Percentiles rank a stretch among this genome's conserved stretches.
These are phyloP conservation scores for Drosophila gaucha DNA, from an alignment of 2,888 invertebrate genomes.

Conservation along the genomic window DNA sequence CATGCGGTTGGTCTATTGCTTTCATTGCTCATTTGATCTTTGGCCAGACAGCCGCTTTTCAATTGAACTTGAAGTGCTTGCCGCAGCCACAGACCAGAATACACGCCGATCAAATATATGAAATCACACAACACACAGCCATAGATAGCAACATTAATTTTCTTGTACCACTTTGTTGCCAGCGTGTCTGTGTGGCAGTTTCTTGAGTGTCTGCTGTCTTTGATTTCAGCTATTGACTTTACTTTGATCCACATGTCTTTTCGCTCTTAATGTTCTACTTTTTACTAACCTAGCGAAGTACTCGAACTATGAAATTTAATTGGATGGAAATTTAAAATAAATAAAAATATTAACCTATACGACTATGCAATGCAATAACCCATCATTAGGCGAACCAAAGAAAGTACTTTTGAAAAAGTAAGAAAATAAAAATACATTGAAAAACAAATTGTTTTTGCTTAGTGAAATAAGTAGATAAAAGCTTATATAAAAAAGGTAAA, in stretches of 20 bases:
- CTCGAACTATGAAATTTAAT: neutral
- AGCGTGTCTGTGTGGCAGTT: constrained; percentile 34
- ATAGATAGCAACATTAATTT: constrained; percentile 14
- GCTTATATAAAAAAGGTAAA: no score
- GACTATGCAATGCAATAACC: neutral
- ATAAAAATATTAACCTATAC: no score
- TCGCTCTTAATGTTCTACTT: constrained; percentile 16
- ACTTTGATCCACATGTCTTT: constrained; percentile 19
- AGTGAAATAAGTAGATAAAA: no score
- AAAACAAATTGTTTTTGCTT: no score
- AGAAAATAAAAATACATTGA: no score
- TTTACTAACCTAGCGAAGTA: neutral
- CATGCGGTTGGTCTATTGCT: constrained; percentile 67
- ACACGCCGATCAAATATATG: constrained; percentile 16
- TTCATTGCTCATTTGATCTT: constrained; percentile 51
- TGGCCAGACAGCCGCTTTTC: constrained; percentile 66
- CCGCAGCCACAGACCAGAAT: constrained; percentile 14
- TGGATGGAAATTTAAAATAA: neutral
- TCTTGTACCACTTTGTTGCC: constrained; percentile 36
- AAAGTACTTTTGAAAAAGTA: neutral
- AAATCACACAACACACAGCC: constrained; percentile 23
- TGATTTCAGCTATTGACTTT: constrained; percentile 22
- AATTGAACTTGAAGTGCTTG: constrained; percentile 76
- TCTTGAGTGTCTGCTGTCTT: constrained; percentile 32
- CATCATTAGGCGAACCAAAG: no score